Percentiles rank a stretch among this genome's conserved stretches.
Conservation (phyloP, 2,888 invertebrate genomes). For the Rhabditoides inermis region DNA sequence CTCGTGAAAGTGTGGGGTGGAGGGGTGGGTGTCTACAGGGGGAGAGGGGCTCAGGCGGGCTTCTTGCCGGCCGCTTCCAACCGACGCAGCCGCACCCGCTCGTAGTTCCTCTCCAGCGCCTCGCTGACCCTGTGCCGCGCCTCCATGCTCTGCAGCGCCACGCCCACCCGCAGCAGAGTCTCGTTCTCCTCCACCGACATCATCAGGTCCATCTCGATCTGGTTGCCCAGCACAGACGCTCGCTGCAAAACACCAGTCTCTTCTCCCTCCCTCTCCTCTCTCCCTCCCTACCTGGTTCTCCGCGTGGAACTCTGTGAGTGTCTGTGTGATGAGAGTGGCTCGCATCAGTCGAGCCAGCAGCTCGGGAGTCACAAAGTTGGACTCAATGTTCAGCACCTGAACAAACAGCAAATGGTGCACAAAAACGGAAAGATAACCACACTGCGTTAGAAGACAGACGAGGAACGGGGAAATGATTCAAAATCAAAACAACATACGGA, state of each 20-base stretch:
- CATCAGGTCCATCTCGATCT: conserved; percentile 97
- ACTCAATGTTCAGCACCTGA: conserved; percentile 64
- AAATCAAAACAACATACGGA: conserved; percentile 48
- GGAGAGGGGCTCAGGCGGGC: too few species aligned
- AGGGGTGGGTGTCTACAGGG: too few species aligned
- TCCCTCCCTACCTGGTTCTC: conserved; percentile 91
- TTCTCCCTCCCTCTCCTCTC: too few species aligned
- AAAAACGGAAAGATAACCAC: neutral
- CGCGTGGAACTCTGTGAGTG: conserved; percentile 86
- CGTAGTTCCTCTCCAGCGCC: conserved; percentile 51
- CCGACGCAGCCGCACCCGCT: too few species aligned
- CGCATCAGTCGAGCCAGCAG: conserved; percentile 77
- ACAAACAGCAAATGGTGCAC: conserved; percentile 54
- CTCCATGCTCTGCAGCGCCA: conserved; percentile 61
- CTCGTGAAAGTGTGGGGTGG: too few species aligned
- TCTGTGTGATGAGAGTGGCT: conserved; percentile 75
- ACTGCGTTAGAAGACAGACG: neutral
- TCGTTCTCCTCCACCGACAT: conserved; percentile 88
- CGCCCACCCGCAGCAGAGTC: conserved; percentile 81
- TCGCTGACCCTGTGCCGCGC: conserved; percentile 51
- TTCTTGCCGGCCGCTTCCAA: too few species aligned
- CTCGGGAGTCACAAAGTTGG: conserved; percentile 87
- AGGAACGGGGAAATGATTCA: neutral
- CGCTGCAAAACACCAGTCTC: conserved; percentile 70
- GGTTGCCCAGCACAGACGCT: conserved; percentile 89